Percentiles rank a stretch among this genome's conserved stretches.
phyloP scores from a whole-genome alignment of 2,113 vertebrate species.

The Vulpes ferrilata region DNA sequence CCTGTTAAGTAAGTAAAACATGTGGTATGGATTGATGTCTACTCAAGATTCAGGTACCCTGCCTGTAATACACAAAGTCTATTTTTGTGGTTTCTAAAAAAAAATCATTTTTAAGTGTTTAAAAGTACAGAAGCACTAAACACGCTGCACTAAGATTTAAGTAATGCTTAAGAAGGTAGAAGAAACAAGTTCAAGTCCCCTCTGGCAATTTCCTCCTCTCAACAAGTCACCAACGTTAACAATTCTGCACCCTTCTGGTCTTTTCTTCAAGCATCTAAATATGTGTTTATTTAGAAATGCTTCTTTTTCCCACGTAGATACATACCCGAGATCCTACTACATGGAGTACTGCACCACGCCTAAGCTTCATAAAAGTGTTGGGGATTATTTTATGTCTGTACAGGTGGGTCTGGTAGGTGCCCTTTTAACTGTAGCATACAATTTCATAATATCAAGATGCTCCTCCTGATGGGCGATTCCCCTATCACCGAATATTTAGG shows the following conservation, averaged over 20 bases:
- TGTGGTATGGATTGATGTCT: neutral
- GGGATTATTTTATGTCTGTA: constrained; percentile 8
- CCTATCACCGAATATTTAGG: neutral
- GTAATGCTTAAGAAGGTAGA: neutral
- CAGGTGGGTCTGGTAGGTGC: neutral
- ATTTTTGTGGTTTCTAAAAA: neutral
- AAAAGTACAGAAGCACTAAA: neutral
- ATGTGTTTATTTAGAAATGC: neutral
- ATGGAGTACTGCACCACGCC: neutral
- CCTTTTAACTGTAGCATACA: neutral
- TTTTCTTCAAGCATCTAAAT: neutral
- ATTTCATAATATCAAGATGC: neutral
- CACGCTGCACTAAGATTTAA: neutral
- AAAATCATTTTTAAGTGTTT: neutral
- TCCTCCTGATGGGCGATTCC: neutral
- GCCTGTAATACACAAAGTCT: neutral
- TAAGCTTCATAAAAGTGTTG: neutral
- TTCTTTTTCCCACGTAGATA: neutral
- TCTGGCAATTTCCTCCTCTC: neutral
- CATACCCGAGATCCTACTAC: neutral
- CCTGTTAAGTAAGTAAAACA: constrained; percentile 87
- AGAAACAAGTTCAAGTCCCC: neutral
- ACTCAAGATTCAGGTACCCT: neutral
- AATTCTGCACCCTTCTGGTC: neutral
- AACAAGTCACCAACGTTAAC: neutral